Evolutionary conservation across 2,888 invertebrate species (phyloP), one percentile per base, ranked within the genome.

Genomic region (Eupithecia exiguata): DNA sequence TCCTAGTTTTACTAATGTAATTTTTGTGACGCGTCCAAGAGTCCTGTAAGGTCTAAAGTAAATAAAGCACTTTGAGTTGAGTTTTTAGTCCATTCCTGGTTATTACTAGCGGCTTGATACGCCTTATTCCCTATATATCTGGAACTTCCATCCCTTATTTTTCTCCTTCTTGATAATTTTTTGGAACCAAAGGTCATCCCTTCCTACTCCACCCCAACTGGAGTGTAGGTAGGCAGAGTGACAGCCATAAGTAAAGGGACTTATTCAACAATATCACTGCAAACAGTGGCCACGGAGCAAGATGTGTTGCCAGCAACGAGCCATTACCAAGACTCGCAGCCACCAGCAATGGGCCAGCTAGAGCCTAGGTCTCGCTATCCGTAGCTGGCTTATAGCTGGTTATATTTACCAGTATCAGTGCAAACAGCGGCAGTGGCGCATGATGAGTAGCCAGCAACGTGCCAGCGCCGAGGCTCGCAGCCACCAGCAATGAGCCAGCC

Each of bases 361-460:
- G 40, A 10, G 40, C 40, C 3, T 1, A 40, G 12, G 40, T 9
- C 12, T 40, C 40, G 2, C 40, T 12, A 10, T 40, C 40, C 36
- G 36, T 12, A 0, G 40, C 14, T 16, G 5, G 0, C 43, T 10
- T 40, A 40, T 40, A 43, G 16, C 43, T 43, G n/a, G 49, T 49
- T 49, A 49, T 49, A 87, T 94, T 93, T 84, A 96, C 96, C 91
- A 98, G 91, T 81, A 98, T 96, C 3, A 97, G 94, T 43, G 97
- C 96, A 86, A 97, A 98, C 58, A 98, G 95, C 0, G 97, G 97
- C 80, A 97, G 84, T 16, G 96, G 96, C 35, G 95, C 95, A 82
- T 95, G 96, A 72, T 95, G 92, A 5, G 96, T 96, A 0, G 95
- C 96, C 83, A 96, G 92, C 68, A 96, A 89, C n/a, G 96, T 95